Evolutionary conservation across 2,888 invertebrate species (phyloP), one percentile per base, ranked within the genome.

Genomic region (Limnephilus auricula): DNA sequence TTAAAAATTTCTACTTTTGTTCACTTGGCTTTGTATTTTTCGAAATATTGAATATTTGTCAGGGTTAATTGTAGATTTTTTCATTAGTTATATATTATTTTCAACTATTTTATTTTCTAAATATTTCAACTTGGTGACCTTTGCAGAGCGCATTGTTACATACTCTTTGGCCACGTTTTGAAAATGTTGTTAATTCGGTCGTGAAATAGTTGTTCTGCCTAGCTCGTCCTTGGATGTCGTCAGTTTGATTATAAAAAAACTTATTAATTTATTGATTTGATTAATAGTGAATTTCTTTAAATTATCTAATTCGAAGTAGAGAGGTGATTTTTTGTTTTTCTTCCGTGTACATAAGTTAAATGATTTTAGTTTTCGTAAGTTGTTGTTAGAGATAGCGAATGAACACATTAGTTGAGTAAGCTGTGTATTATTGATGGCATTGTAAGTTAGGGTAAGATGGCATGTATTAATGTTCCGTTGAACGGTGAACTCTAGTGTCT

Each of bases 261-360:
- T 32, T 82, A 37, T 83, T 86, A 86, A 65, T 86, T 85, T 45
- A 85, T 40, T 85, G 40, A 40, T 40, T 18, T 86, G 31, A 86
- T n/a, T 45, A 85, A 85, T 65, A 50, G 37, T n/a, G 25, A 83
- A 32, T 86, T 88, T 79, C 65, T 65, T 87, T 78, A 65, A 78
- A 65, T 87, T 87, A n/a, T n/a, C n/a, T n/a, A n/a, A n/a, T 87
- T 10, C 25, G 25, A 88, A 34, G 18, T 10, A 32, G 32, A 87
- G 25, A 50, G 78, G 25, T 65, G n/a, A n/a, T 65, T 87, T 65
- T 87, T 50, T 88, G 65, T 65, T 86, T 79, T 79, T 78, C 37
- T 88, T 88, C 78, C n/a, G 78, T 88, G 87, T 88, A 88, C 31
- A 88, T 88, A 88, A 30, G 78, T 65, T 87, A n/a, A 40, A 65